Evolutionary conservation across 2,113 vertebrate species (phyloP).

Genomic region (Globicephala melas): DNA sequence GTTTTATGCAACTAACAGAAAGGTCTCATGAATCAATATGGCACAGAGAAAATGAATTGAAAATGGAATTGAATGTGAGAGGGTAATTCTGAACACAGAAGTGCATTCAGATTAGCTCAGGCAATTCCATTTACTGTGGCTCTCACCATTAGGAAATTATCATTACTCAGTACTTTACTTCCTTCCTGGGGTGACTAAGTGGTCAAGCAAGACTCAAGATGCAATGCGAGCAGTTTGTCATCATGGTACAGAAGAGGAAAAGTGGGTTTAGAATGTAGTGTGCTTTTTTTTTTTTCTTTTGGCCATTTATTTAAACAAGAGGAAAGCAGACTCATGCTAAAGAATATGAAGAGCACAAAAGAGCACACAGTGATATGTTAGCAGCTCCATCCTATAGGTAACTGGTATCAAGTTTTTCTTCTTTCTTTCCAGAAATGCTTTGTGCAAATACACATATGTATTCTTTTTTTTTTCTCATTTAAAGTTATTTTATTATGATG

Average conservation of each 20-base stretch:
- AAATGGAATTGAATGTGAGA: slow-evolving; percentile 37
- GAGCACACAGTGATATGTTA: too few relatives aligned
- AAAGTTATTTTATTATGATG: neutral
- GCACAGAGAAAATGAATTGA: slow-evolving; percentile 9
- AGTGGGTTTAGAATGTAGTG: neutral
- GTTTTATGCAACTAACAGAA: neutral
- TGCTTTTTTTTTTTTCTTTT: neutral
- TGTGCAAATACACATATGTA: too few relatives aligned
- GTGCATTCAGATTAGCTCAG: neutral
- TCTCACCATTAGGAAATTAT: neutral
- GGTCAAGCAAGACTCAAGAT: neutral
- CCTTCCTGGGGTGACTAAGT: neutral
- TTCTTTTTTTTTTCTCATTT: too few relatives aligned
- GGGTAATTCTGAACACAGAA: neutral
- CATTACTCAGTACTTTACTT: neutral
- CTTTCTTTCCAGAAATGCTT: too few relatives aligned
- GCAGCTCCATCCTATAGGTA: too few relatives aligned
- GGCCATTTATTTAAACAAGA: too few relatives aligned
- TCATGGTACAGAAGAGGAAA: neutral
- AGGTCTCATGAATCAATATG: neutral
- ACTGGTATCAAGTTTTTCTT: too few relatives aligned
- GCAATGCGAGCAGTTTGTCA: neutral
- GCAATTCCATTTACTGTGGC: neutral
- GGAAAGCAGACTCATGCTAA: too few relatives aligned
- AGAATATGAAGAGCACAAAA: too few relatives aligned